Percentiles rank a stretch among this genome's conserved stretches.
Evolutionary conservation across 2,797 vertebrate species (phyloP).

Genomic region (Macropus fuliginosus): DNA sequence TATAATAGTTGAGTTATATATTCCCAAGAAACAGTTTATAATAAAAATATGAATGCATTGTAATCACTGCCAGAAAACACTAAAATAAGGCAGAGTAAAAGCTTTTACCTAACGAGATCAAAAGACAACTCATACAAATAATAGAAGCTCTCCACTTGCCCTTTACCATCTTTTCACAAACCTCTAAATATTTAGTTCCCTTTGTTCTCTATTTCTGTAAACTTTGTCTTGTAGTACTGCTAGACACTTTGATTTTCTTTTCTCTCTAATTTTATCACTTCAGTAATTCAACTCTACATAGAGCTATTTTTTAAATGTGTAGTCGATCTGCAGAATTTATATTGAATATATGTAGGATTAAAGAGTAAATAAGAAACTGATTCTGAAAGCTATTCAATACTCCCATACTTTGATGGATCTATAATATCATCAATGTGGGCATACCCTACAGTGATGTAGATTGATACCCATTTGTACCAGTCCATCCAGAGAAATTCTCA

Average conservation of each 20-base stretch:
- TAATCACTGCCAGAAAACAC: constrained; percentile 52
- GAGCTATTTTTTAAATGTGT: constrained; percentile 2
- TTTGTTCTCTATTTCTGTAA: constrained; percentile 36
- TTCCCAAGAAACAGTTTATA: constrained; percentile 48
- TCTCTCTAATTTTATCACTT: constrained; percentile 26
- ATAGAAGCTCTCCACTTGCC: constrained; percentile 30
- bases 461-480: background rate
- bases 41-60: constrained; percentile 56
- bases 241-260: constrained; percentile 44
- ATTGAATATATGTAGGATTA: background rate
- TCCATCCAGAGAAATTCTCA: background rate
- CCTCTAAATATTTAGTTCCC: background rate
- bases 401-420: background rate
- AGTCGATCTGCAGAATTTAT: background rate
- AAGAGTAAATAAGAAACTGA: background rate
- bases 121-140: constrained; percentile 47
- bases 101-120: background rate
- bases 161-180: constrained; percentile 54
- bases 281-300: constrained; percentile 28
- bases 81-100: constrained; percentile 48
- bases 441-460: background rate
- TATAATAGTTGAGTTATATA: constrained; percentile 63
- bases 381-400: background rate
- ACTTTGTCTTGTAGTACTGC: background rate
- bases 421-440: background rate